Conservation (phyloP, 2,797 vertebrate genomes). For the Anguilla anguilla region DNA sequence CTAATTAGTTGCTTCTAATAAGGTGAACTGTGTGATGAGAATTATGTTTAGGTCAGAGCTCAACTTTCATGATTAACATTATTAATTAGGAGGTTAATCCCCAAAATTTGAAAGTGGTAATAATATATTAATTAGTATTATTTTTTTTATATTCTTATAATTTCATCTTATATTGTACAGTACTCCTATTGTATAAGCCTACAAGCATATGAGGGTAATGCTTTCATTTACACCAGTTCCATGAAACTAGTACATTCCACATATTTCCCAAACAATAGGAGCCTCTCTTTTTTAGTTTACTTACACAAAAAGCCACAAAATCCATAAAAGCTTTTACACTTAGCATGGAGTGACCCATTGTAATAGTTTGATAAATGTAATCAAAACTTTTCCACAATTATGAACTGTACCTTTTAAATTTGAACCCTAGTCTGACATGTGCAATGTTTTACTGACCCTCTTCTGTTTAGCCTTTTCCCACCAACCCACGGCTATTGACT, state of each 20-base stretch:
- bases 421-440: constrained; percentile 81
- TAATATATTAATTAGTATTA: background rate
- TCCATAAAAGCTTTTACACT: constrained; percentile 84
- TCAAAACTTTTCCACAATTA: constrained; percentile 83
- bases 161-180: background rate
- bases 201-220: background rate
- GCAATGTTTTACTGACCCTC: constrained; percentile 67
- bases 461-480: constrained; percentile 35
- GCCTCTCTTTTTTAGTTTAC: constrained; percentile 70
- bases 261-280: constrained; percentile 17
- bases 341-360: constrained; percentile 79
- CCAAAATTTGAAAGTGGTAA: background rate
- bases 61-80: background rate
- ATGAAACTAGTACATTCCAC: constrained; percentile 14
- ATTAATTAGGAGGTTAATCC: background rate
- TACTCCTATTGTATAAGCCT: background rate
- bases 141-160: background rate
- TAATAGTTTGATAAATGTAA: constrained; percentile 84
- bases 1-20: background rate
- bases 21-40: background rate
- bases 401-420: constrained; percentile 78
- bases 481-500: constrained; percentile 49
- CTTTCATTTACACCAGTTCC: background rate
- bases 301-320: constrained; percentile 79
- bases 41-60: background rate